Evolutionary conservation across 1,140 invertebrate species (phyloP).

Genomic region (Zaprionus lachaisei): DNA sequence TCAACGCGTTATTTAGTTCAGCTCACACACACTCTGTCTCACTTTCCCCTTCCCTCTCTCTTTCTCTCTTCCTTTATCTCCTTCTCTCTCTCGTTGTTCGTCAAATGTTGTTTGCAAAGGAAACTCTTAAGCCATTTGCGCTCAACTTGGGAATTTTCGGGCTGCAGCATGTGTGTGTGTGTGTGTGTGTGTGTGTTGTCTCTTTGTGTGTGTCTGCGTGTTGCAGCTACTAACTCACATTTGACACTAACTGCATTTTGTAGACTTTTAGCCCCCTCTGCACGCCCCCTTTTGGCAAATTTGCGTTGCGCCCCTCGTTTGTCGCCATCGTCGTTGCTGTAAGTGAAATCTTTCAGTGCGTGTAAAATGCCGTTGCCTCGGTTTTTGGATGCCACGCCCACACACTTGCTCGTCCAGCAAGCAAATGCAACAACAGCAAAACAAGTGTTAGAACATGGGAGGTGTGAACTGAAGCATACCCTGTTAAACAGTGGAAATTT

Average conservation of each 20-base stretch:
- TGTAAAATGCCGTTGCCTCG: conserved; percentile 67
- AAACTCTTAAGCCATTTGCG: conserved; percentile 33
- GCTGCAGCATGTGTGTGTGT: conserved; percentile 14
- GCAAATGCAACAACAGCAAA: conserved; percentile 25
- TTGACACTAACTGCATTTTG: conserved; percentile 57
- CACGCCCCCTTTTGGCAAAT: conserved; percentile 2
- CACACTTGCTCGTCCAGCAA: conserved; percentile 42
- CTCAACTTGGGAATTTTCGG: conserved; percentile 36
- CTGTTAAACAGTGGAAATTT: not conserved
- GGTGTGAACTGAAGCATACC: not conserved
- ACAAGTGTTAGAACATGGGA: conserved; percentile 7
- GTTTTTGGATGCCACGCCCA: conserved; percentile 51
- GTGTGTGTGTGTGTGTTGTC: not conserved
- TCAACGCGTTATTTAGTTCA: not conserved
- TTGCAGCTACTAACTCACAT: conserved; percentile 42
- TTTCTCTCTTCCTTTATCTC: not conserved
- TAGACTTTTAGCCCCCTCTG: conserved; percentile 37
- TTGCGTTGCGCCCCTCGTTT: conserved; percentile 4
- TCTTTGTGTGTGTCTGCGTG: conserved; percentile 7
- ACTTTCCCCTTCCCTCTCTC: not conserved
- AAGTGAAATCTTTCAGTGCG: conserved; percentile 72
- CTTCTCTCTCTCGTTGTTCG: conserved; percentile 7
- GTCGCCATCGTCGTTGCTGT: conserved; percentile 45
- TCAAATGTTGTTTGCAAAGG: conserved; percentile 22
- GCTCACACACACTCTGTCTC: not conserved